Base-by-base conservation (phyloP, 2,797 vertebrate species). In the Discoglossus pictus region DNA sequence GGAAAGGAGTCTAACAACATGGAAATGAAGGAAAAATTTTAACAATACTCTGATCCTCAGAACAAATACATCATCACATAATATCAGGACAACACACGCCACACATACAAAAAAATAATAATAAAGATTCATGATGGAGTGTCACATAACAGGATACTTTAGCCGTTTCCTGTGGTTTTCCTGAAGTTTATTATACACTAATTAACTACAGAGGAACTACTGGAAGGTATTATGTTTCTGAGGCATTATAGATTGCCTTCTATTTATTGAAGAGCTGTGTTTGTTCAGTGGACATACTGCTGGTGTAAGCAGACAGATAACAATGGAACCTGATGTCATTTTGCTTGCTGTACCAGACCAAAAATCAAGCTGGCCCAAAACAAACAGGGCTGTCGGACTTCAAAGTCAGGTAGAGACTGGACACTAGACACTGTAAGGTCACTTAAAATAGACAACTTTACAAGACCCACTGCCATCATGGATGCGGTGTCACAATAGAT, bases 81-180 rank as follows among this genome's bases (percentile, higher is more conserved):
- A 55, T 63, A 70, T 63, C 60, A 58, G 68, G n/a, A 39, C 60
- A 7, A 52, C 68, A 70, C 60, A 70, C 59, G 47, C 55, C 67
- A 62, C 68, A 63, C 51, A 50, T 55, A 18, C 51, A 63, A 51
- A 43, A 70, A 58, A 70, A 63, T 58, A 50, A 50, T 21, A 69
- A 53, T 62, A 70, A 62, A 70, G 68, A 70, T 18, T 43, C 68
- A 63, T 56, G 68, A 63, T 42, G 16, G 60, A 58, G 68, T 70
- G 68, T 70, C 68, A 70, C 60, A 70, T 54, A 70, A 70, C 68
- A 70, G 68, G 68, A 70, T 70, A 70, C 54, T 63, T 63, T 51
- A 51, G 60, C 60, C 24, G 35, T 44, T 63, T 70, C 68, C 68
- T 70, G 68, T 50, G 43, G 51, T 39, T 70, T 70, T 70, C 68